A percentile compares a stretch with the other conserved stretches of the same genome.
phyloP scores from a whole-genome alignment of 2,113 vertebrate genomes.

The Garra rufa region DNA sequence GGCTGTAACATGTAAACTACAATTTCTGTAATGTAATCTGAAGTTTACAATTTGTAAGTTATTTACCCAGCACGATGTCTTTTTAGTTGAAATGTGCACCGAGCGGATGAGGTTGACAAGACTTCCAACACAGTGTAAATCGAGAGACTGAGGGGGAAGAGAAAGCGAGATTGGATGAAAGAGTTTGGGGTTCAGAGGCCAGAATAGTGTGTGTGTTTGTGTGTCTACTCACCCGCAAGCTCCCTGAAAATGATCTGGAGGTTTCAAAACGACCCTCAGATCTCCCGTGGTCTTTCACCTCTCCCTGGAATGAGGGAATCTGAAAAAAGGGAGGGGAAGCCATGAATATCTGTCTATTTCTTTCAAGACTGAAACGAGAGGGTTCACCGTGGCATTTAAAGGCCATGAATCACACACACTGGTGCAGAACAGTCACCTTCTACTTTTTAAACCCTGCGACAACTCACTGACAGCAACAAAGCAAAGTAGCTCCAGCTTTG shows the following conservation, averaged over 20 bases:
- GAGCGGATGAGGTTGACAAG: background rate
- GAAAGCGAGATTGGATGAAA: background rate
- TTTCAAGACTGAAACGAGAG: conserved; percentile 14
- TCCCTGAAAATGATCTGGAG: conserved; percentile 32
- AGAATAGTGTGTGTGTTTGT: conserved; percentile 15
- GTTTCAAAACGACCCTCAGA: conserved; percentile 16
- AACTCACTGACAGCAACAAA: conserved; percentile 13
- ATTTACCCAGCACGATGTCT: background rate
- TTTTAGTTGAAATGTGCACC: background rate
- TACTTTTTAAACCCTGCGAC: conserved; percentile 21
- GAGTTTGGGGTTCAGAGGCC: conserved; percentile 5
- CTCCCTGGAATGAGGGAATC: background rate
- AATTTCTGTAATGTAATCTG: no score
- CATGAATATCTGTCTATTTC: conserved; percentile 19
- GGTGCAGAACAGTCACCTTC: conserved; percentile 27
- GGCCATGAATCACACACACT: conserved; percentile 16
- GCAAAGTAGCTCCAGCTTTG: background rate
- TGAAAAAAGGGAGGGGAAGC: background rate
- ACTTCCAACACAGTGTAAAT: background rate
- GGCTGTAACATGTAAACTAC: no score
- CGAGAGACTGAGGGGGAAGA: background rate
- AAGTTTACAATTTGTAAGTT: background rate
- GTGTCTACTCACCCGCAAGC: background rate
- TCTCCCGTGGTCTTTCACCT: conserved; percentile 40
- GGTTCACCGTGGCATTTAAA: conserved; percentile 22